Conservation (phyloP, 2,797 vertebrate genomes). For the Hippopotamyrus pictus region DNA sequence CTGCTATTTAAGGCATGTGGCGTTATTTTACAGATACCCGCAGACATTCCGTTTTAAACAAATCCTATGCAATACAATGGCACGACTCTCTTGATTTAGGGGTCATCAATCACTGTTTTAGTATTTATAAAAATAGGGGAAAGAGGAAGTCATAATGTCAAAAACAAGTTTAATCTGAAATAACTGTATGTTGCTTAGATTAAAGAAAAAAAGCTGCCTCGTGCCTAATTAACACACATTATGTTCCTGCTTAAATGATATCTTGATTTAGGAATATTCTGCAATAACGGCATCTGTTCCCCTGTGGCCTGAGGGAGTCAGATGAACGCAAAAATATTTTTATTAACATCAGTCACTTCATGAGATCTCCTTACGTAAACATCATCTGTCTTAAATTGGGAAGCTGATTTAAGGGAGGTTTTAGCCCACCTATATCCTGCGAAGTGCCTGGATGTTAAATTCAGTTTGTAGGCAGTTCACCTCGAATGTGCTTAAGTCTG, state of each 20-base stretch:
- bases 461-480: background rate
- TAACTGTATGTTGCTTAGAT: background rate
- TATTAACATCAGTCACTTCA: background rate
- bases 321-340: constrained; percentile 26
- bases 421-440: background rate
- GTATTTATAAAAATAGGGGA: background rate
- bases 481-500: background rate
- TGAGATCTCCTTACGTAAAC: background rate
- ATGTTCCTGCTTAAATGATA: background rate
- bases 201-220: background rate
- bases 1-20: background rate
- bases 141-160: constrained; percentile 8
- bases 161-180: background rate
- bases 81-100: background rate
- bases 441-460: background rate
- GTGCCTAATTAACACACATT: background rate
- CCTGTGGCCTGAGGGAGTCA: constrained; percentile 29
- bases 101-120: background rate
- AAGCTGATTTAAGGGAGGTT: background rate
- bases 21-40: background rate
- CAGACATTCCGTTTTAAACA: background rate
- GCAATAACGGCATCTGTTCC: background rate
- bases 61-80: background rate
- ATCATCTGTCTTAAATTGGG: background rate
- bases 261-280: background rate